Evolutionary conservation across 2,888 invertebrate genomes (phyloP).

Genomic region (Iselma pallidipennis): DNA sequence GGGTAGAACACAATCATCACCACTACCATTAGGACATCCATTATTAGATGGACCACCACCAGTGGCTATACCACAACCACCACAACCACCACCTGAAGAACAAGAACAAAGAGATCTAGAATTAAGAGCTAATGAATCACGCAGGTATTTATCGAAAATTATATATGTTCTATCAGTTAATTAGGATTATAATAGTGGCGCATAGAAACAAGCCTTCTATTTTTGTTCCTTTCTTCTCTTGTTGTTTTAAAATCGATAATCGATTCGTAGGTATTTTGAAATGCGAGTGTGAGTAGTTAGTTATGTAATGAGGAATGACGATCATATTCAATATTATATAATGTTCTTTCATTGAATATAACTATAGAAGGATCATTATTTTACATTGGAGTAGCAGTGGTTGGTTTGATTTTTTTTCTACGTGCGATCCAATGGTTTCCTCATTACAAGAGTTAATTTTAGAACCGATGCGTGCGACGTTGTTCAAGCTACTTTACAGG

Average conservation of each 20-base stretch:
- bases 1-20: conserved; percentile 94
- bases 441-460: conserved; percentile 39
- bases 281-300: too few species aligned
- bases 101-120: conserved; percentile 55
- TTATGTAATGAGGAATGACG: not conserved
- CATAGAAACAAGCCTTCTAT: too few species aligned
- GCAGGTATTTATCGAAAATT: too few species aligned
- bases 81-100: conserved; percentile 60
- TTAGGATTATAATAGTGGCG: not conserved
- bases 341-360: not conserved
- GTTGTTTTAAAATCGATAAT: not conserved
- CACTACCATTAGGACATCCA: conserved; percentile 86
- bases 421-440: conserved; percentile 38
- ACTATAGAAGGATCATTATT: not conserved
- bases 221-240: not conserved
- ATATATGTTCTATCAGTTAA: not conserved
- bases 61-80: conserved; percentile 42
- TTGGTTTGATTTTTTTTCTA: conserved; percentile 30
- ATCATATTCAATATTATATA: conserved; percentile 1
- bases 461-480: conserved; percentile 34
- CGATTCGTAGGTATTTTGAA: not conserved
- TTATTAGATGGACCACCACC: conserved; percentile 62
- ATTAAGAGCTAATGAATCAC: conserved; percentile 56
- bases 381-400: conserved; percentile 2
- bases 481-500: conserved; percentile 10